Evolutionary conservation across 2,113 vertebrate species (phyloP).

Genomic region (Pavo muticus): DNA sequence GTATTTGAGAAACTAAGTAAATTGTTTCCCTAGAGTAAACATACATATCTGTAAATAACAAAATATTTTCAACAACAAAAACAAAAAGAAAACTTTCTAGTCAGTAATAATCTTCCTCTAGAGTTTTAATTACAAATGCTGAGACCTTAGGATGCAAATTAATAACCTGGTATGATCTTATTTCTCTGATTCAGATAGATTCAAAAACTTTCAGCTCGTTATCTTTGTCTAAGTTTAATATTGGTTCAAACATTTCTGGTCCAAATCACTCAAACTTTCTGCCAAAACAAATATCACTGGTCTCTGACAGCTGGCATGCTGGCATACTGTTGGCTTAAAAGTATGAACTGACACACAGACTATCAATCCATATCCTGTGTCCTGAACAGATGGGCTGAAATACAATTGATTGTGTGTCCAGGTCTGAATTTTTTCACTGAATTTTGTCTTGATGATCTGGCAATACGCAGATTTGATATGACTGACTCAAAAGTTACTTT

Average conservation of each 20-base stretch:
- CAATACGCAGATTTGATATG: neutral
- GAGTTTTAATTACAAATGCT: slow-evolving; percentile 4
- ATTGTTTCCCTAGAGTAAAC: neutral
- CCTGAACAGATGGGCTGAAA: neutral
- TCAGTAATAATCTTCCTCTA: neutral
- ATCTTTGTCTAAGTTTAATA: neutral
- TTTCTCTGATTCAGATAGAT: slow-evolving; percentile 25
- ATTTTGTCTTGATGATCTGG: neutral
- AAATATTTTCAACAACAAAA: neutral
- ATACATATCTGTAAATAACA: neutral
- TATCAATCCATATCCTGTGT: neutral
- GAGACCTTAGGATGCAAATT: neutral
- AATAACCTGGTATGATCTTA: neutral
- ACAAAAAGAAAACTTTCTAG: neutral
- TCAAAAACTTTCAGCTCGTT: neutral
- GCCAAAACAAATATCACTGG: neutral
- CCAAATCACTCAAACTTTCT: neutral
- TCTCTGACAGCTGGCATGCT: neutral
- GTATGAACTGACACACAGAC: neutral
- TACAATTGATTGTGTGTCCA: neutral
- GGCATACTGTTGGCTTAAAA: slow-evolving; percentile 20
- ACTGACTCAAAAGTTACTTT: neutral
- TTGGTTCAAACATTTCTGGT: neutral
- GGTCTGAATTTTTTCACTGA: neutral
- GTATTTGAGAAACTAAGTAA: neutral